Conservation (phyloP, 30 jellyfish, hydroid and myxozoan genomes). For the Chrysaora quinquecirrha region DNA sequence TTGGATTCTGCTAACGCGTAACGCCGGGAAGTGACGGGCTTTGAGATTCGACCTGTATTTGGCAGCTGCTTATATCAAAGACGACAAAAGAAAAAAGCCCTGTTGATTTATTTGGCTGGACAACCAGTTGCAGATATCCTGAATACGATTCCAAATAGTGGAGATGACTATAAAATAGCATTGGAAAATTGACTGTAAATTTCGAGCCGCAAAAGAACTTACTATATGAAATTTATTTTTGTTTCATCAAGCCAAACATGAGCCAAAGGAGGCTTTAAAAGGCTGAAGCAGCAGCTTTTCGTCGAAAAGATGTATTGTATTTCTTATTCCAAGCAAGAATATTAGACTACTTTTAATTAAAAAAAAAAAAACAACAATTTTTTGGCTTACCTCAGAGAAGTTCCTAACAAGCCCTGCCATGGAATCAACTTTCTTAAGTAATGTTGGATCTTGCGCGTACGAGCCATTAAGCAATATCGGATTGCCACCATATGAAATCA, state of each 20-base stretch:
- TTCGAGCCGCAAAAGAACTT: neutral
- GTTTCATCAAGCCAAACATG: neutral
- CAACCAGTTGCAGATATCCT: slow-evolving; percentile 73
- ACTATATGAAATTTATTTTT: neutral
- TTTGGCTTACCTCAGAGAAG: slow-evolving; percentile 65
- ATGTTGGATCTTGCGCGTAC: slow-evolving; percentile 71
- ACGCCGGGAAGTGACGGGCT: slow-evolving; percentile 38
- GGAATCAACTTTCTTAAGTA: slow-evolving; percentile 61
- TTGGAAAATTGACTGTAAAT: neutral
- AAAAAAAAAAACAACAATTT: too few species aligned
- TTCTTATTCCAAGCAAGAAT: too few species aligned
- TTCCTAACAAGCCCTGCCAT: slow-evolving; percentile 51
- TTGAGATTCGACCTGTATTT: neutral
- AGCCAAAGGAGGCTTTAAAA: neutral
- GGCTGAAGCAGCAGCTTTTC: too few species aligned
- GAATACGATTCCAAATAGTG: slow-evolving; percentile 71
- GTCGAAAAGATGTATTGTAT: too few species aligned
- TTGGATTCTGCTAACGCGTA: slow-evolving; percentile 23
- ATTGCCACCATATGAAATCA: slow-evolving; percentile 77
- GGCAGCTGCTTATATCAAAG: neutral
- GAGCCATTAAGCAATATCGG: slow-evolving; percentile 87
- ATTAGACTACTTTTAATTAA: too few species aligned
- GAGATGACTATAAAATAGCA: slow-evolving; percentile 40
- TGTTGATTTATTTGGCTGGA: slow-evolving; percentile 38
- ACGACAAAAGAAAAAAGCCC: neutral